These are phyloP conservation scores for Spialia ferax DNA, from an alignment of 2,888 invertebrate genomes.

Conservation along the genomic window DNA sequence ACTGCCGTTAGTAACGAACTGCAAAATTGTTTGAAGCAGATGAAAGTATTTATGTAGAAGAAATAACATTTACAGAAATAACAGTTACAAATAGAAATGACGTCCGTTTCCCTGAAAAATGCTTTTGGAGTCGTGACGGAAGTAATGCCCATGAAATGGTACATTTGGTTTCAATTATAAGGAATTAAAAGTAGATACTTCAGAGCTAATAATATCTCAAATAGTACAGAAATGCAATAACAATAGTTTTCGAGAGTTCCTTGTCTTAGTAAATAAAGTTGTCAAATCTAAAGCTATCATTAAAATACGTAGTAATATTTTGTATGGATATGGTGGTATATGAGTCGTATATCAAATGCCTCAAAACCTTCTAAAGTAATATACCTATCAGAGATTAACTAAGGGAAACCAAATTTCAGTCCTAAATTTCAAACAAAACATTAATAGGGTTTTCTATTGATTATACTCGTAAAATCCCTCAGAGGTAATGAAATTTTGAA, in stretches of 20 bases:
- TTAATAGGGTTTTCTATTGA: not conserved
- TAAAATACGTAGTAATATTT: too few species aligned
- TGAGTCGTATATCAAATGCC: too few species aligned
- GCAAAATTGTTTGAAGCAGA: conserved; percentile 57
- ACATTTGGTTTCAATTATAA: conserved; percentile 9
- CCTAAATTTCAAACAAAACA: not conserved
- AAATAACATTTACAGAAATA: not conserved
- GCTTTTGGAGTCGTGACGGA: not conserved
- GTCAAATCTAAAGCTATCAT: too few species aligned
- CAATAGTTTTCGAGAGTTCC: too few species aligned
- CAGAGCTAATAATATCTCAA: too few species aligned
- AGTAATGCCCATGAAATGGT: not conserved
- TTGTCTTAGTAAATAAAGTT: too few species aligned
- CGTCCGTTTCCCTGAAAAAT: conserved; percentile 22
- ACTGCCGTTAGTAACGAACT: conserved; percentile 59
- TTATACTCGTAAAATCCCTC: not conserved
- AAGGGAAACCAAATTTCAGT: too few species aligned
- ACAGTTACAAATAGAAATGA: conserved; percentile 5
- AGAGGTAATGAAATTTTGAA: conserved; percentile 29
- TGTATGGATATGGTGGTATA: too few species aligned
- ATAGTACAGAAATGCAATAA: too few species aligned
- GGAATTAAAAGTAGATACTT: too few species aligned
- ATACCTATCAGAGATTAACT: too few species aligned
- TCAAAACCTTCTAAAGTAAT: too few species aligned
- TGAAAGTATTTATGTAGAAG: conserved; percentile 37